Conservation (phyloP, 2,113 vertebrate genomes). For the Brevimyrus niger region DNA sequence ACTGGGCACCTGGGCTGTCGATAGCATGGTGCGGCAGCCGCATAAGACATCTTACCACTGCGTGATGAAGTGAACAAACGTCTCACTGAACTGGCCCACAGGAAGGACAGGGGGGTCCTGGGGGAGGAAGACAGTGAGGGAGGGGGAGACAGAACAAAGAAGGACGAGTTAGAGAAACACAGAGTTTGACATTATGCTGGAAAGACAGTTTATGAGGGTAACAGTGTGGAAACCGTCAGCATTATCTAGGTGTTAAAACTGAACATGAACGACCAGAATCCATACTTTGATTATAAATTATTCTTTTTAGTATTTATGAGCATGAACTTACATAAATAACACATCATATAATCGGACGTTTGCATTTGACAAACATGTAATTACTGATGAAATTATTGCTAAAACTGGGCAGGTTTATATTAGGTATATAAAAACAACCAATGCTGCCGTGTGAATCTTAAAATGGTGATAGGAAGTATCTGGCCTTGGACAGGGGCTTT, state of each 20-base stretch:
- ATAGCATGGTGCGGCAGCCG: conserved; percentile 29
- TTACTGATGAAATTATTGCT: neutral
- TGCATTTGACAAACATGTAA: neutral
- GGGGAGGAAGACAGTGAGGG: conserved; percentile 19
- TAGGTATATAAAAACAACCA: conserved; percentile 12
- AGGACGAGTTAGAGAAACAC: neutral
- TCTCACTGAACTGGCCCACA: conserved; percentile 88
- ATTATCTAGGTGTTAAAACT: neutral
- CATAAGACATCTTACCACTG: conserved; percentile 79
- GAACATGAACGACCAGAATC: neutral
- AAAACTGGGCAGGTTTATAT: neutral
- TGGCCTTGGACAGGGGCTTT: conserved; percentile 30
- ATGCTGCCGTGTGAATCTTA: neutral
- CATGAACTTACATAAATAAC: neutral
- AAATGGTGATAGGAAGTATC: conserved; percentile 15
- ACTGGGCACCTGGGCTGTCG: conserved; percentile 54
- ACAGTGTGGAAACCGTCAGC: neutral
- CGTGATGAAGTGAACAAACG: conserved; percentile 96
- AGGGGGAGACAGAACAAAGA: neutral
- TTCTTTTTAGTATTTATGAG: neutral
- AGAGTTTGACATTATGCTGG: neutral
- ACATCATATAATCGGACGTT: neutral
- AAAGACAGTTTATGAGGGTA: neutral
- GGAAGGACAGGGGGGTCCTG: conserved; percentile 96
- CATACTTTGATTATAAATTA: neutral